Base-by-base conservation (phyloP, 2,797 vertebrate species). In the Hybognathus amarus region DNA sequence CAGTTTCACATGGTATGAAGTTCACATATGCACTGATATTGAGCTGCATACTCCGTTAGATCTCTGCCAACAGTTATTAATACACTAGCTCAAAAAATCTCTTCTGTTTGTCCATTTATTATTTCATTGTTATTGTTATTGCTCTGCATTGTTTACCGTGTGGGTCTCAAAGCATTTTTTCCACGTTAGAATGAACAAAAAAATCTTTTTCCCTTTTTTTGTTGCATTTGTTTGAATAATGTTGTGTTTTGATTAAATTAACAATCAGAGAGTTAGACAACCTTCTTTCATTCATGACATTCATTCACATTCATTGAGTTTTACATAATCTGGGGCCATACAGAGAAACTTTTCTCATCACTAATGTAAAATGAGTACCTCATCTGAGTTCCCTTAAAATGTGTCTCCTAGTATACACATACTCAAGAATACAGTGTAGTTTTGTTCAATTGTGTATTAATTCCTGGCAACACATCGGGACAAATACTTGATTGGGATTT, bases 211-310 rank as follows among this genome's bases (percentile, higher is more conserved):
- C 3, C 3, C 3, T 2, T 42, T 42, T 42, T 11, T n/a, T 56
- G 78, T 80, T 82, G 12, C 76, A 70, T 86, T 87, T 76, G 69
- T 82, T 85, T 54, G 70, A 71, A 64, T 82, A 69, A 73, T 84
- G 73, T 70, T 77, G 67, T 87, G 79, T 87, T 75, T 77, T 71
- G 24, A 86, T 87, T 88, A 86, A 88, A 84, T 88, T 78, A 85
- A 86, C 80, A 36, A 80, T 82, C 81, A 50, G n/a, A 52, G 45
- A 50, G 80, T 83, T 78, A 66, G 52, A 68, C 54, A n/a, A 59
- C 82, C 59, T 52, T 79, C 66, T 64, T 68, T 81, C 42, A 36
- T 73, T 47, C 30, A 38, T 59, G 36, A 45, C 8, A 12, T 17
- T 71, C 17, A 73, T 81, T 68, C 12, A 68, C 22, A 17, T 68